These are phyloP conservation scores for Myopa tessellatipennis DNA, from an alignment of 2,888 invertebrate species.

Conservation along the genomic window DNA sequence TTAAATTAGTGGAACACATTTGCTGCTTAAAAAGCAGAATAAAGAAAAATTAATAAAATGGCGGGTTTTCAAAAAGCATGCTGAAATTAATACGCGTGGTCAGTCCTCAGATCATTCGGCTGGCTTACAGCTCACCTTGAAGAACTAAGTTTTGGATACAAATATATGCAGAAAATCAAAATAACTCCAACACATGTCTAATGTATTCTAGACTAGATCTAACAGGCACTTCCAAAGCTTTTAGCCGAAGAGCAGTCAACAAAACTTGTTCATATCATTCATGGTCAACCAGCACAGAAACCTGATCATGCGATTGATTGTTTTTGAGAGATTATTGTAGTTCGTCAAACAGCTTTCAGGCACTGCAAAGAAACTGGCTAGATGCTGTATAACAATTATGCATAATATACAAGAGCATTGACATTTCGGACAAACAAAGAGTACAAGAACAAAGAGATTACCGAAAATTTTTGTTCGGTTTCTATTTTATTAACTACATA, in stretches of 20 bases:
- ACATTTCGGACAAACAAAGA: no score
- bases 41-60: conserved; percentile 2
- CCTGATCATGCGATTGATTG: conserved; percentile 1
- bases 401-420: no score
- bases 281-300: conserved; percentile 19
- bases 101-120: background rate
- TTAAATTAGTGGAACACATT: conserved; percentile 20
- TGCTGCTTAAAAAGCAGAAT: background rate
- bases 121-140: background rate
- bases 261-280: background rate
- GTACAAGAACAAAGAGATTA: no score
- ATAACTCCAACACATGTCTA: background rate
- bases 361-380: background rate
- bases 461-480: no score
- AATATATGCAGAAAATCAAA: conserved; percentile 15
- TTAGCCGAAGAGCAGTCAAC: conserved; percentile 1
- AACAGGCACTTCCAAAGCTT: background rate
- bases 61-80: conserved; percentile 10
- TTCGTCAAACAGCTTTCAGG: background rate
- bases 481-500: no score
- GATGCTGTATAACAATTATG: no score
- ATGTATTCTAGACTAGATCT: conserved; percentile 4
- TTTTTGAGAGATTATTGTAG: background rate
- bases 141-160: background rate
- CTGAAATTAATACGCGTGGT: background rate